A percentile compares a stretch with the other conserved stretches of the same genome.
phyloP scores from a whole-genome alignment of 2,888 invertebrate species.

The Augiades crinisus region DNA sequence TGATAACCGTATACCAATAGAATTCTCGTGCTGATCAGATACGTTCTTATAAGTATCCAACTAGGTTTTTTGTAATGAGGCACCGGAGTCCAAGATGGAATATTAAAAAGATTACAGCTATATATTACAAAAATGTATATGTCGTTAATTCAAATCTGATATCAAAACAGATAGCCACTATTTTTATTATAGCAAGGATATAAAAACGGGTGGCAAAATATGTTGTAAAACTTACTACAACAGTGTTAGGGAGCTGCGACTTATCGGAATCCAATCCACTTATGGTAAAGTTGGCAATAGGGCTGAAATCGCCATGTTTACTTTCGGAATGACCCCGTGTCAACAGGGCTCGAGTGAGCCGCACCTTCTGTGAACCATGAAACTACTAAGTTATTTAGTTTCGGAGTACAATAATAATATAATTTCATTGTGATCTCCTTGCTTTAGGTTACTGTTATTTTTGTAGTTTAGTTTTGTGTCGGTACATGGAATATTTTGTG shows the following conservation, averaged over 20 bases:
- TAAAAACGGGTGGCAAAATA: constrained; percentile 2
- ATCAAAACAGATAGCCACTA: no score
- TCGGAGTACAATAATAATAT: constrained; percentile 10
- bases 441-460: no score
- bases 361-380: constrained; percentile 34
- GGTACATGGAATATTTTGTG: no score
- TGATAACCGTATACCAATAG: no score
- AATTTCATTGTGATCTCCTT: background rate
- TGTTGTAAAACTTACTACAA: constrained; percentile 21
- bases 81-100: no score
- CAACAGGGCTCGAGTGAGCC: constrained; percentile 50
- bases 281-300: constrained; percentile 61
- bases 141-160: no score
- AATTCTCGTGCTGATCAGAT: no score
- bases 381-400: constrained; percentile 22
- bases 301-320: constrained; percentile 59
- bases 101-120: no score
- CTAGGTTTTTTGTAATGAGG: no score
- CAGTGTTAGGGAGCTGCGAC: constrained; percentile 25
- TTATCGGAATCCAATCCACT: constrained; percentile 61
- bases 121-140: no score
- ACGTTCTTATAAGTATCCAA: no score
- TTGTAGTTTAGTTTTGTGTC: no score
- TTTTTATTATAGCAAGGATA: background rate
- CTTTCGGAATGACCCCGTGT: constrained; percentile 59